Conservation (phyloP, 2,113 vertebrate genomes). For the Chloropsis hardwickii region DNA sequence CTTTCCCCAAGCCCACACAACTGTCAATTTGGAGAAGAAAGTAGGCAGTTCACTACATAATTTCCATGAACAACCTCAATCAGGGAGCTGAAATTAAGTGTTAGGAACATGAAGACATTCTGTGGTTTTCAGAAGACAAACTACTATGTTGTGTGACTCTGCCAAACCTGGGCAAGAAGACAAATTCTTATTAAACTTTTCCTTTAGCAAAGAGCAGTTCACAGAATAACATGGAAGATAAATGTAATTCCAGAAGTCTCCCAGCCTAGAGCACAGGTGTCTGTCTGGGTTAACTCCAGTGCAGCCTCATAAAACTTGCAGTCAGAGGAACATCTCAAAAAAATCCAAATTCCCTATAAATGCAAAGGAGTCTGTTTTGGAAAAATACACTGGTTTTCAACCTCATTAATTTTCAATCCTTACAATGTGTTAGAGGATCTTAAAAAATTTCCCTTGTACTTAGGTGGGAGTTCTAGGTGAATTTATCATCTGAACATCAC, state of each 20-base stretch:
- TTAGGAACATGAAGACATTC: neutral
- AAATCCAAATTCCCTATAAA: fast-evolving
- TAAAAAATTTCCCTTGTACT: neutral
- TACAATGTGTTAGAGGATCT: neutral
- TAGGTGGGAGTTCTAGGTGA: neutral
- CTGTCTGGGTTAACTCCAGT: neutral
- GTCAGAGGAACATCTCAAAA: neutral
- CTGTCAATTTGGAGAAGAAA: slow-evolving; percentile 54
- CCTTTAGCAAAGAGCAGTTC: neutral
- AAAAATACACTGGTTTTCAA: neutral
- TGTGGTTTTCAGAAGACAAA: slow-evolving; percentile 4
- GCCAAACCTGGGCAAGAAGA: neutral
- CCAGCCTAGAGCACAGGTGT: neutral
- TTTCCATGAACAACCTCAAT: slow-evolving; percentile 48
- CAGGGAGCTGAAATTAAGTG: slow-evolving; percentile 20
- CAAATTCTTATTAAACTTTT: neutral
- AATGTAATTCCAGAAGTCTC: neutral
- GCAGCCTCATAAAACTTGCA: neutral
- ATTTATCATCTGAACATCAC: neutral
- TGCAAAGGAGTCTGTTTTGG: neutral
- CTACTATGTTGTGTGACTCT: neutral
- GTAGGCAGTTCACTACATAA: slow-evolving; percentile 44
- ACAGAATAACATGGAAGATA: neutral
- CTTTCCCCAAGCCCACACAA: slow-evolving; percentile 66
- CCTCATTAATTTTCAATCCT: neutral